Evolutionary conservation across 2,113 vertebrate genomes (phyloP).

Genomic region (Phasianus colchicus): DNA sequence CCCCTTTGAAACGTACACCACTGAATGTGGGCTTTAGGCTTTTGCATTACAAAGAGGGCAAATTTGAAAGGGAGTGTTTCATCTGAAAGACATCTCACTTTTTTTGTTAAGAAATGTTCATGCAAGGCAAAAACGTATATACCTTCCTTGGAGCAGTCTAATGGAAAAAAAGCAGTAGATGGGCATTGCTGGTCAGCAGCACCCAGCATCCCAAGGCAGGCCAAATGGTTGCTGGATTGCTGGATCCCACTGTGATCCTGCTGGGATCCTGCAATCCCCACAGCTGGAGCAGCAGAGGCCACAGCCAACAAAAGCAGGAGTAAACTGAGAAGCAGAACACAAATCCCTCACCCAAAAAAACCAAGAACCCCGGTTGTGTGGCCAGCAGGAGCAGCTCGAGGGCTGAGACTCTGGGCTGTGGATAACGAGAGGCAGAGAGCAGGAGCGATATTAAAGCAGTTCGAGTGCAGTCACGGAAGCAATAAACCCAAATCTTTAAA

Average conservation of each 20-base stretch:
- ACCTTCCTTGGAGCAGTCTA: rapidly evolving
- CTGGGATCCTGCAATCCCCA: rapidly evolving
- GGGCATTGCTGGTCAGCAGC: background rate
- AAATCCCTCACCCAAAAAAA: background rate
- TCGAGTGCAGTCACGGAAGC: background rate
- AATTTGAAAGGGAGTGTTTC: background rate
- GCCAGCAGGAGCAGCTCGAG: background rate
- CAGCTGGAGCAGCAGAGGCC: background rate
- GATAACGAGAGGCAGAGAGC: background rate
- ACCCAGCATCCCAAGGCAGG: background rate
- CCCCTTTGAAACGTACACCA: background rate
- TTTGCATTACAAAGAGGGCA: background rate
- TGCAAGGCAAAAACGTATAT: rapidly evolving
- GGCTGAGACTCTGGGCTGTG: rapidly evolving
- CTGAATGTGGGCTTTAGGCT: background rate
- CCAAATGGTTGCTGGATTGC: no score
- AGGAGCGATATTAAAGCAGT: background rate
- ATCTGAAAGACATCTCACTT: background rate
- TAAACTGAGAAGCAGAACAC: background rate
- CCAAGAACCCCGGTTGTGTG: background rate
- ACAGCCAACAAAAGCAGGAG: background rate
- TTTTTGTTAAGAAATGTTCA: background rate
- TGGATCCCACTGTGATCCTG: background rate
- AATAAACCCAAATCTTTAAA: constrained; percentile 46
- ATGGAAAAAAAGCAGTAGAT: background rate